Base-by-base conservation (phyloP, 2,888 invertebrate species). In the Acleris holmiana region DNA sequence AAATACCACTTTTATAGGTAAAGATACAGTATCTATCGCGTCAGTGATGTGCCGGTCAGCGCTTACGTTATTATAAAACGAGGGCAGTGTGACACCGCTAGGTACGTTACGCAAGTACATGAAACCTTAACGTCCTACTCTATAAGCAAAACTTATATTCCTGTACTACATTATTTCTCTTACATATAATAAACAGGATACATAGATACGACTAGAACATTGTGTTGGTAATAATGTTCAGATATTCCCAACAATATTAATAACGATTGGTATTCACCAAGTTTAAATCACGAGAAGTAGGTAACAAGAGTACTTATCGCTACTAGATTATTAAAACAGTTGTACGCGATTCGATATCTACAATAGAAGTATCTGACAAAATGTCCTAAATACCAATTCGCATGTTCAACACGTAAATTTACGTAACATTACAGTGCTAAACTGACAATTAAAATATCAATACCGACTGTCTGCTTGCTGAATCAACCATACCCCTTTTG, bases 401-500 rank as follows among this genome's bases (percentile, higher is more conserved):
- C 35, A 13, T 35, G 35, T 13, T 35, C 3, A 35, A 13, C 35
- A 35, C 13, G 35, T 35, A 13, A 35, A 13, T 35, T 13, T 35
- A 35, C 13, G 35, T 35, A 35, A 13, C 35, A 35, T 13, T 8
- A 13, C 35, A 35, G 35, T 18, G 51, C 29, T 35, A 35, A 51
- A 51, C 6, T 35, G 29, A 51, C 44, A 15, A 23, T 40, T 25
- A 18, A 25, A 35, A 41, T 25, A 48, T 48, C 51, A 51, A 19
- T 44, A 17, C n/a, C 19, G 19, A 19, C 19, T 21, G 19, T 53
- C 53, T 51, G n/a, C 15, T 40, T 35, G 19, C 53, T 53, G 40
- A 29, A 53, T 21, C 1, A 21, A 48, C 53, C 44, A 10, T 67
- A 69, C 68, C 65, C 67, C 69, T 71, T 51, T 60, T 69, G 73